Percentiles rank a stretch among this genome's conserved stretches.
phyloP scores from a whole-genome alignment of 2,888 invertebrate species.

The Polydrusus tereticollis region DNA sequence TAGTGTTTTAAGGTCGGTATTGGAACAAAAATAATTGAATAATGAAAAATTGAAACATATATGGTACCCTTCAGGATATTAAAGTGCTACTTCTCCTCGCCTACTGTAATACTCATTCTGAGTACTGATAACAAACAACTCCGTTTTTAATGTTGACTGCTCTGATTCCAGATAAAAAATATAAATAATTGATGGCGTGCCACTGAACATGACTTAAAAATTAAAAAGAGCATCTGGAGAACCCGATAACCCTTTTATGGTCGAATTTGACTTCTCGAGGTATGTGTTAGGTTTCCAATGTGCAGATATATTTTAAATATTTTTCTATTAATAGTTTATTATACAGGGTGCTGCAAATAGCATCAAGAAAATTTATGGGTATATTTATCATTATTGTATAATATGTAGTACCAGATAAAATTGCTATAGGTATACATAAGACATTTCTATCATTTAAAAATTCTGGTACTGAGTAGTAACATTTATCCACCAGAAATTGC shows the following conservation, averaged over 20 bases:
- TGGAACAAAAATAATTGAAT: background rate
- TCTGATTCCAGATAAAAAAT: conserved; percentile 47
- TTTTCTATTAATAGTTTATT: no score
- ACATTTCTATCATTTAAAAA: no score
- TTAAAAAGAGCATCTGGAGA: conserved; percentile 41
- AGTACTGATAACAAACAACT: conserved; percentile 45
- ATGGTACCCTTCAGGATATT: conserved; percentile 32
- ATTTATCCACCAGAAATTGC: no score
- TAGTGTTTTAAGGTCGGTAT: no score
- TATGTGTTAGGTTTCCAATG: background rate
- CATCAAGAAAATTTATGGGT: no score
- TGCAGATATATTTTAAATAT: no score
- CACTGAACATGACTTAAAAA: conserved; percentile 40
- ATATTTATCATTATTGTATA: no score
- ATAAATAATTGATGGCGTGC: conserved; percentile 45
- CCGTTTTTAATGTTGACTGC: conserved; percentile 49
- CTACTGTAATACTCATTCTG: conserved; percentile 49
- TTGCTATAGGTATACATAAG: no score
- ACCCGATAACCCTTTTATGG: conserved; percentile 20
- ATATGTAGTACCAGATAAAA: no score
- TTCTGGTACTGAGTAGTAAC: no score
- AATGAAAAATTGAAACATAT: background rate
- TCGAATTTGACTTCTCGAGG: background rate
- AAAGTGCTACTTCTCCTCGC: conserved; percentile 38
- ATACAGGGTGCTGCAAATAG: no score